These are phyloP conservation scores for Trichechus manatus DNA, from an alignment of 2,113 vertebrate species.

Conservation along the genomic window DNA sequence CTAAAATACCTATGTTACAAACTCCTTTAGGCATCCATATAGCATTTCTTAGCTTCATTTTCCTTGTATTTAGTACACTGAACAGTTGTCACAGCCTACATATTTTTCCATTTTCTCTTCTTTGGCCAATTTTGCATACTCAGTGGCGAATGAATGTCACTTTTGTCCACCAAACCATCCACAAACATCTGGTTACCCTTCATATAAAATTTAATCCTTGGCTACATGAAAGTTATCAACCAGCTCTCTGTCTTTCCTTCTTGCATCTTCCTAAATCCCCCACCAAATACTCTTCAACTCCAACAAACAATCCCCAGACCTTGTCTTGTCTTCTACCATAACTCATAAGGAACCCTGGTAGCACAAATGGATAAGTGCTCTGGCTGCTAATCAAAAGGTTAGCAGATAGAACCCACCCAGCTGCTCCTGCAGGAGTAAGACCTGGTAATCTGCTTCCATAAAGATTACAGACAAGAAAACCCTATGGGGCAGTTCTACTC, in stretches of 20 bases:
- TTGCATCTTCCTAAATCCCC: not conserved
- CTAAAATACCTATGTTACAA: not conserved
- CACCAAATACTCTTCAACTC: not conserved
- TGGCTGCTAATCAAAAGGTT: no score
- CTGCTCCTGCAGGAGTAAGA: no score
- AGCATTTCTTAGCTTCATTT: not conserved
- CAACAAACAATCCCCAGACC: not conserved
- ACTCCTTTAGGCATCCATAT: not conserved
- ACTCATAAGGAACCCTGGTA: not conserved
- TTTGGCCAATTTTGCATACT: not conserved
- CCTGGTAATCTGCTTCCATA: no score
- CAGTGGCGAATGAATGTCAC: not conserved
- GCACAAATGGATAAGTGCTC: no score
- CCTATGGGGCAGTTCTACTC: no score
- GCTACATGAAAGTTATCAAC: not conserved
- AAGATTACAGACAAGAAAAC: no score
- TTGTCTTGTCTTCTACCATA: conserved; percentile 46
- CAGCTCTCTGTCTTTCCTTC: not conserved
- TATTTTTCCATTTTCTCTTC: not conserved
- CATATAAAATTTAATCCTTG: not conserved
- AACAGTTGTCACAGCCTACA: not conserved
- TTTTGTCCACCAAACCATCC: not conserved
- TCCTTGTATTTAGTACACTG: not conserved
- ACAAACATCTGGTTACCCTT: not conserved
- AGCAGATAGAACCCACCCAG: no score